phyloP scores from a whole-genome alignment of 2,888 invertebrate genomes.

The Rhamnusium bicolor region DNA sequence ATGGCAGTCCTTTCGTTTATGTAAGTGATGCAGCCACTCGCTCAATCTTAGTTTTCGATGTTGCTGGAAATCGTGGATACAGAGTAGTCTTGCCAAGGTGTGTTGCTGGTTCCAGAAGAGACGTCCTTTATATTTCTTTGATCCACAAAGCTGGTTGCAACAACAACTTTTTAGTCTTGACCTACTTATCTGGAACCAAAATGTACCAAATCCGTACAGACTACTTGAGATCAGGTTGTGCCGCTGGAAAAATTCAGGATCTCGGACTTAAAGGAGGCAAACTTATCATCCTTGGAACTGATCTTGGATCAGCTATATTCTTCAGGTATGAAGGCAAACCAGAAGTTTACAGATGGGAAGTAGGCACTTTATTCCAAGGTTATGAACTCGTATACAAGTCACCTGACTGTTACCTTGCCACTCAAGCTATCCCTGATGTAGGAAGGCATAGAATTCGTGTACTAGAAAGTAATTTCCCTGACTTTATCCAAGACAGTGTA shows the following conservation, averaged over 20 bases:
- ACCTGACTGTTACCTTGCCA: constrained; percentile 73
- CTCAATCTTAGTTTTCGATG: constrained; percentile 80
- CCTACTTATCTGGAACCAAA: constrained; percentile 77
- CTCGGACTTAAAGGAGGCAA: constrained; percentile 75
- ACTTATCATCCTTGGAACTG: constrained; percentile 77
- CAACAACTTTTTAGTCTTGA: constrained; percentile 76
- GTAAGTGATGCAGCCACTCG: constrained; percentile 81
- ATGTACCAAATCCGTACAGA: constrained; percentile 79
- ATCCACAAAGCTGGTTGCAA: constrained; percentile 74
- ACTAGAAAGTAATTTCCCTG: constrained; percentile 78
- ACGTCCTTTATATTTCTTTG: constrained; percentile 80
- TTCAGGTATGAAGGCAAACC: constrained; percentile 76
- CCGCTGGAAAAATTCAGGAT: constrained; percentile 73
- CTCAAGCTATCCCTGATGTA: constrained; percentile 76
- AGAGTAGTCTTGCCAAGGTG: constrained; percentile 77
- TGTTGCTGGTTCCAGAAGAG: constrained; percentile 73
- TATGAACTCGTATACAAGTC: constrained; percentile 74
- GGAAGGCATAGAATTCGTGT: constrained; percentile 75
- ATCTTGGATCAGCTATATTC: constrained; percentile 75
- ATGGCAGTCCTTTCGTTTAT: constrained; percentile 77
- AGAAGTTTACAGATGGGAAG: constrained; percentile 77
- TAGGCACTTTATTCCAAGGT: constrained; percentile 69
- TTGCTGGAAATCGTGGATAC: constrained; percentile 76
- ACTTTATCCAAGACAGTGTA: constrained; percentile 76
- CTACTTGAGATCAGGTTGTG: constrained; percentile 75